These are phyloP conservation scores for Subacronicta megacephala DNA, from an alignment of 2,888 invertebrate genomes.

Conservation along the genomic window DNA sequence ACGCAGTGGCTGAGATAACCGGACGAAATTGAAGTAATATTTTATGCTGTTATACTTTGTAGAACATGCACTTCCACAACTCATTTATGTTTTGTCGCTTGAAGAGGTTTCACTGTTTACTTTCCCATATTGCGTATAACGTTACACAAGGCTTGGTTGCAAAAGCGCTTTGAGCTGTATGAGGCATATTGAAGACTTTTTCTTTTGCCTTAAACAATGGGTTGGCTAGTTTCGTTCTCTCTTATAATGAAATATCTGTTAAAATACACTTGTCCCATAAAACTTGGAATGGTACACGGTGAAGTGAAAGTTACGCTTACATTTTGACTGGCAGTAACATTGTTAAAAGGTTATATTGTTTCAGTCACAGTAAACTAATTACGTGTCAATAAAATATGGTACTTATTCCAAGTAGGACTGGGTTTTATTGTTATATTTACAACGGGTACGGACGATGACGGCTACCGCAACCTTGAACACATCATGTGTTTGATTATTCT, in stretches of 20 bases:
- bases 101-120: conserved; percentile 43
- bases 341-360: conserved; percentile 40
- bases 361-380: conserved; percentile 29
- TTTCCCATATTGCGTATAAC: conserved; percentile 43
- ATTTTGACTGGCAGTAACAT: conserved; percentile 21
- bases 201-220: conserved; percentile 33
- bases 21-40: conserved; percentile 48
- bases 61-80: conserved; percentile 49
- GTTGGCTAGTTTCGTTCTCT: conserved; percentile 2
- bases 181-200: conserved; percentile 43
- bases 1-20: conserved; percentile 33
- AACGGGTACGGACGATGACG: conserved; percentile 77
- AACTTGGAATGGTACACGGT: conserved; percentile 14
- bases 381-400: conserved; percentile 41
- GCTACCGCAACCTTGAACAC: conserved; percentile 79
- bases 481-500: conserved; percentile 82
- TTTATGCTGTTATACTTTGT: conserved; percentile 48
- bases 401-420: conserved; percentile 23
- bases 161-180: conserved; percentile 41
- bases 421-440: conserved; percentile 80
- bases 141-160: conserved; percentile 45
- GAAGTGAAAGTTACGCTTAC: conserved; percentile 28
- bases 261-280: conserved; percentile 28
- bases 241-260: conserved; percentile 14
- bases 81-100: conserved; percentile 48